Evolutionary conservation across 2,888 invertebrate genomes (phyloP).

Genomic region (Mythimna lalbum): DNA sequence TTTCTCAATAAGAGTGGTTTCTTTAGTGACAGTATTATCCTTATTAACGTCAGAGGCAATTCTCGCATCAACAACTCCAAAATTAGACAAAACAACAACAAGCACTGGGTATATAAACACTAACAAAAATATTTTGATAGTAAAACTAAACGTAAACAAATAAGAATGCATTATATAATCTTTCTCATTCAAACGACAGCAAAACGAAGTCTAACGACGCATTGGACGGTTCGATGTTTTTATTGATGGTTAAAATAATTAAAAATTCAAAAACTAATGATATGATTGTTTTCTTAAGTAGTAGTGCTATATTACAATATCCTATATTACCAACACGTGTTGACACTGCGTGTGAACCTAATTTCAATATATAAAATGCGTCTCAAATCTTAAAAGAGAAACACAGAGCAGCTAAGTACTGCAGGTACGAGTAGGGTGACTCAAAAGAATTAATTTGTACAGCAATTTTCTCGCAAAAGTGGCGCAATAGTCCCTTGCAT

Average conservation of each 20-base stretch:
- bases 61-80: constrained; percentile 1
- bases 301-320: neutral
- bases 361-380: constrained; percentile 36
- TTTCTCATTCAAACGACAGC: constrained; percentile 35
- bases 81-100: constrained; percentile 12
- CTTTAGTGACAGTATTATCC: constrained; percentile 16
- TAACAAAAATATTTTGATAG: constrained; percentile 29
- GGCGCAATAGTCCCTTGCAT: constrained; percentile 48
- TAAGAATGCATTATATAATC: constrained; percentile 36
- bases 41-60: neutral
- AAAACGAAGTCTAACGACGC: constrained; percentile 32
- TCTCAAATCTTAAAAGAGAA: constrained; percentile 22
- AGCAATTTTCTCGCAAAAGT: constrained; percentile 40
- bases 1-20: neutral
- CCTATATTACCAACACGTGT: constrained; percentile 30
- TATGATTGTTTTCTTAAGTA: constrained; percentile 17
- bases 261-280: constrained; percentile 42
- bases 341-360: constrained; percentile 3
- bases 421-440: constrained; percentile 13
- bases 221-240: constrained; percentile 28
- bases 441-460: constrained; percentile 39
- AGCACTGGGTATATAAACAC: constrained; percentile 20
- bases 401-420: neutral
- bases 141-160: constrained; percentile 19
- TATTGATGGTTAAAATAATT: constrained; percentile 40